Percentiles rank a stretch among this genome's conserved stretches.
phyloP scores from a whole-genome alignment of 2,888 invertebrate genomes.

The Lepidocyrtinus sp. region DNA sequence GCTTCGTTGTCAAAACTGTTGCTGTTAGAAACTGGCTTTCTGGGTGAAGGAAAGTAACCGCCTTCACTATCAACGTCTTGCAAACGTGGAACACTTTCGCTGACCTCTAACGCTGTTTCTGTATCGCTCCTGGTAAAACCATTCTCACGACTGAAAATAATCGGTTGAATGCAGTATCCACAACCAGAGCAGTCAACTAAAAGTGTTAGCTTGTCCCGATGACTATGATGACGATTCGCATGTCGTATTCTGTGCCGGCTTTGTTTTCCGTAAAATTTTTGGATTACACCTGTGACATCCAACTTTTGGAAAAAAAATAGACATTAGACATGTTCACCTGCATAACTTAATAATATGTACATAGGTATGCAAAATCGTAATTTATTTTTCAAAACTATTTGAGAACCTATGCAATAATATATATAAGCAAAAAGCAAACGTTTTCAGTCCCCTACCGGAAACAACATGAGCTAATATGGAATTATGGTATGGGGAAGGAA shows the following conservation, averaged over 20 bases:
- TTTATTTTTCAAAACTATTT: no score
- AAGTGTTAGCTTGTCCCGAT: conserved; percentile 79
- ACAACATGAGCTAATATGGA: no score
- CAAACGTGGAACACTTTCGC: background rate
- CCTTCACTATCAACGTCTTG: background rate
- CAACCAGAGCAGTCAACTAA: conserved; percentile 77
- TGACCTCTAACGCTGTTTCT: background rate
- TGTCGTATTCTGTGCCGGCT: conserved; percentile 66
- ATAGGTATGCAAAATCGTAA: no score
- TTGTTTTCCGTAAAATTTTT: conserved; percentile 79
- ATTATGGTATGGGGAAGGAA: no score
- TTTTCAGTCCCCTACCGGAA: no score
- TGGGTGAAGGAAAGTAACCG: background rate
- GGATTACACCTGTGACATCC: conserved; percentile 85
- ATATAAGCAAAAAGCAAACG: no score
- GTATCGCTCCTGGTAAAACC: conserved; percentile 31
- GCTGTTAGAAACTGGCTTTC: background rate
- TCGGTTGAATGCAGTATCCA: conserved; percentile 71
- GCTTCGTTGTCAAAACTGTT: conserved; percentile 26
- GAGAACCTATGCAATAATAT: no score
- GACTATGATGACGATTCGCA: conserved; percentile 56
- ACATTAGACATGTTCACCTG: no score
- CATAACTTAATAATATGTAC: background rate
- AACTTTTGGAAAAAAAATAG: no score
- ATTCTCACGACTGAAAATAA: conserved; percentile 62